These are phyloP conservation scores for Nycteola revayana DNA, from an alignment of 2,888 invertebrate genomes.

Conservation along the genomic window DNA sequence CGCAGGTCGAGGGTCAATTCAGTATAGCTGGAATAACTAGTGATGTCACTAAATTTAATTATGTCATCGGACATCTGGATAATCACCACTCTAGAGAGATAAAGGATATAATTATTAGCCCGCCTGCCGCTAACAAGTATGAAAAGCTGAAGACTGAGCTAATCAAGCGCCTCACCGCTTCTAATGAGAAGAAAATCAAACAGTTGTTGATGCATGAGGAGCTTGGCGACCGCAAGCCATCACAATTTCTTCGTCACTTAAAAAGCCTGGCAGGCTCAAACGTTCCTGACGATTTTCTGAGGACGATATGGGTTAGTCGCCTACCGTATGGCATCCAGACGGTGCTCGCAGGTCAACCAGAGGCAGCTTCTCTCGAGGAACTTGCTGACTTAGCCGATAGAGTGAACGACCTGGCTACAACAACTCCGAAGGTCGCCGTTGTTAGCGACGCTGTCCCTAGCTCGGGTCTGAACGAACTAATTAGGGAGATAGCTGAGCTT, in stretches of 20 bases:
- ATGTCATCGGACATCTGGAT: too few relatives aligned
- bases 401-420: conserved; percentile 7
- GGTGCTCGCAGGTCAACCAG: conserved; percentile 1
- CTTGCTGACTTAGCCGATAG: conserved; percentile 8
- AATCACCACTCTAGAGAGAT: not conserved
- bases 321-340: conserved; percentile 6
- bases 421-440: not conserved
- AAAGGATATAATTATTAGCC: not conserved
- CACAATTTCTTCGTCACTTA: conserved; percentile 4
- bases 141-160: too few relatives aligned
- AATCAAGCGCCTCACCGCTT: conserved; percentile 1
- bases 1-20: conserved; percentile 4
- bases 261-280: conserved; percentile 1
- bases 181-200: conserved; percentile 2
- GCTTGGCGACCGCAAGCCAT: conserved; percentile 4
- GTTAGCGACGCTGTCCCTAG: not conserved
- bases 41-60: conserved; percentile 4
- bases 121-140: conserved; percentile 2
- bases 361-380: not conserved
- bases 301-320: conserved; percentile 2
- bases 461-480: not conserved
- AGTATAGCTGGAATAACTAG: not conserved
- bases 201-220: conserved; percentile 6
- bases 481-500: not conserved
- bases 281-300: not conserved